phyloP scores from a whole-genome alignment of 92 coral and sea anemone species.

The Parazoanthus swiftii region DNA sequence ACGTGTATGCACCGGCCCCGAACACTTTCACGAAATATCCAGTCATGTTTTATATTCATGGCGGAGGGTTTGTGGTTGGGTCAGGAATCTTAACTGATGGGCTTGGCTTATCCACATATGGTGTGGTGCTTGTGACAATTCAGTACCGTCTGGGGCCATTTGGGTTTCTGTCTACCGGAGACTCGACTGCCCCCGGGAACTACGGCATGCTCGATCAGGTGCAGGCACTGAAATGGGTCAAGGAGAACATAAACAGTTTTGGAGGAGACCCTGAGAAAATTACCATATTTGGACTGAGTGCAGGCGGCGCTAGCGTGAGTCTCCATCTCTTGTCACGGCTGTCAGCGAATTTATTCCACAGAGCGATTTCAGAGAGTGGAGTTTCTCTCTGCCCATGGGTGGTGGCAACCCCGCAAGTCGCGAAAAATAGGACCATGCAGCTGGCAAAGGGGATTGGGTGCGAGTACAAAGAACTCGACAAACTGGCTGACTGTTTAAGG shows the following conservation, averaged over 20 bases:
- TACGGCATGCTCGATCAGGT: slow-evolving; percentile 30
- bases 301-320: slow-evolving; percentile 32
- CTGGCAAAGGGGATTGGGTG: too few relatives aligned
- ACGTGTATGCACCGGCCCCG: slow-evolving; percentile 14
- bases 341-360: neutral
- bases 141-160: slow-evolving; percentile 16
- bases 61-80: neutral
- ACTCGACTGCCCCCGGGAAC: neutral
- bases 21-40: neutral
- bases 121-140: slow-evolving; percentile 20
- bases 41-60: slow-evolving; percentile 27
- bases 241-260: neutral
- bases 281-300: slow-evolving; percentile 35
- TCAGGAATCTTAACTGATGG: neutral
- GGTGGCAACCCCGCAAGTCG: too few relatives aligned
- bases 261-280: slow-evolving; percentile 17
- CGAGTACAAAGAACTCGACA: too few relatives aligned
- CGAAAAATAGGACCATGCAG: too few relatives aligned
- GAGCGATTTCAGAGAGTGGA: slow-evolving; percentile 19
- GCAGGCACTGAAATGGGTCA: slow-evolving; percentile 13
- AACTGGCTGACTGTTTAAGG: too few relatives aligned
- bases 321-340: slow-evolving; percentile 17
- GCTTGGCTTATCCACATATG: neutral
- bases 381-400: neutral
- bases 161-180: slow-evolving; percentile 18